Evolutionary conservation across 1,140 invertebrate species (phyloP).

Genomic region (Sarcophaga bullata): DNA sequence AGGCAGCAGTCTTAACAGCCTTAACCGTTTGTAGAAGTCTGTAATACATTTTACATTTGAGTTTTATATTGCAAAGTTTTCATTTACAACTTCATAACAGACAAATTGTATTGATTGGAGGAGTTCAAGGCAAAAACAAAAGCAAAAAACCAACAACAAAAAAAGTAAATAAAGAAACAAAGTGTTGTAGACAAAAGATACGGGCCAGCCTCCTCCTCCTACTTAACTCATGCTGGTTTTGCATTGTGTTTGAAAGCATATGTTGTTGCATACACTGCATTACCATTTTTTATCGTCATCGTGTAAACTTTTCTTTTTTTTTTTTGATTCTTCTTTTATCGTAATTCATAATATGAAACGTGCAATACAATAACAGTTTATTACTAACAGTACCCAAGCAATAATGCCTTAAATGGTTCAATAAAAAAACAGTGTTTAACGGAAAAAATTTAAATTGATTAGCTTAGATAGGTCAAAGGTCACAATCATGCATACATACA

Average conservation of each 20-base stretch:
- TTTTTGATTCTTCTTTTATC: neutral
- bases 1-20: neutral
- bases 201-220: too few relatives aligned
- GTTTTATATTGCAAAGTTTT: too few relatives aligned
- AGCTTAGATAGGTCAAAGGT: too few relatives aligned
- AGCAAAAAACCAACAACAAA: too few relatives aligned
- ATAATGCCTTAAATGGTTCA: too few relatives aligned
- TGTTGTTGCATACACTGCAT: neutral
- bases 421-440: too few relatives aligned
- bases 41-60: too few relatives aligned
- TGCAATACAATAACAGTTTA: too few relatives aligned
- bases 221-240: neutral
- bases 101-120: conserved; percentile 3
- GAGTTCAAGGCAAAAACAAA: neutral
- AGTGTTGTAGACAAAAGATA: neutral
- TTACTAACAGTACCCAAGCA: too few relatives aligned
- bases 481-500: too few relatives aligned
- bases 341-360: too few relatives aligned
- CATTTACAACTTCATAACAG: conserved; percentile 2
- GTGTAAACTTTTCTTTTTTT: neutral
- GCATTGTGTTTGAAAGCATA: neutral
- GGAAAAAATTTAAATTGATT: too few relatives aligned
- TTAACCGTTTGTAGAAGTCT: neutral
- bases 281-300: neutral
- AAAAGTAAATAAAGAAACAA: neutral